Base-by-base conservation (phyloP, 92 coral and sea anemone species). In the Ricordea florida region DNA sequence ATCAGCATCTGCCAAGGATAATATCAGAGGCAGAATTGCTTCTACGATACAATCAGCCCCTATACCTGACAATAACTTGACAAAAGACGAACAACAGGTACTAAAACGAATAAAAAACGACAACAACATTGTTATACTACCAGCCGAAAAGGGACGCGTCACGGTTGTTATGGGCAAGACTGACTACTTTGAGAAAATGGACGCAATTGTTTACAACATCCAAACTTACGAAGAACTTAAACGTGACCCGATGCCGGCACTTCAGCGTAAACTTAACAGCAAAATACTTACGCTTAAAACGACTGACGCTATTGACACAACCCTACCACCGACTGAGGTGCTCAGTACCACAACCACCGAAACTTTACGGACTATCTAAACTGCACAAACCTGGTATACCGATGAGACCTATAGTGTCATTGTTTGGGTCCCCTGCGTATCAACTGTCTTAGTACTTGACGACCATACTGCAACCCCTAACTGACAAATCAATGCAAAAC, bases 91-190 rank as follows among this genome's bases (percentile, higher is more conserved):
- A 55, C 70, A 56, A 47, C 26, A 32, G 49, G 75, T 66, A 35
- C 76, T 77, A 30, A 50, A 62, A 50, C 62, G 66, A 65, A 40
- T 65, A 21, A 41, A 65, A 30, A 56, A 28, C 62, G 38, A 56
- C 40, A 5, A 31, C 0, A 9, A 56, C 23, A 56, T 56, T 11
- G 63, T 51, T 36, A 52, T 52, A 17, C 55, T 50, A 22, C 84
- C 84, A 11, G 84, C 75, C 11, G 56, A 56, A 37, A 56, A 56
- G 33, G 62, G 62, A 56, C 40, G 9, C 3, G 42, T 56, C 18
- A 28, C 37, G 31, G 62, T 69, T 44, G 65, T 80, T 51, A 69
- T 80, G 86, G 72, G 60, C 79, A 69, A 69, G 10, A 45, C 52
- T 15, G 79, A 67, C 42, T 79, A 69, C 37, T 22, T 16, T 64